Base-by-base conservation (phyloP, 2,888 invertebrate species). In the Brenthis ino region DNA sequence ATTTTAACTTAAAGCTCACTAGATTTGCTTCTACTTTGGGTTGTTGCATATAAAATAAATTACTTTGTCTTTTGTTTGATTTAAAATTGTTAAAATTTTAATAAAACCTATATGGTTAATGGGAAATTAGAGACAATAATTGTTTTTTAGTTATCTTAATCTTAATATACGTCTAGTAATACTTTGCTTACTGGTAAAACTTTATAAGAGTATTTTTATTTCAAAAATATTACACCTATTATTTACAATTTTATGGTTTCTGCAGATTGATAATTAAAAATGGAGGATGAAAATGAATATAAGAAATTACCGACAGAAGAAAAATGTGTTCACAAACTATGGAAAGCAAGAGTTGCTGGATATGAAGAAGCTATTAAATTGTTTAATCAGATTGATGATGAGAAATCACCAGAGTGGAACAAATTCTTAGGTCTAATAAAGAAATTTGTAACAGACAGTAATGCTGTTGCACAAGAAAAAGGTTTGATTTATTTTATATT, bases 381-480 rank as follows among this genome's bases (percentile, higher is more conserved):
- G 16, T 99, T 99, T 87, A 95, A 95, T 74, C 96, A 96, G 82
- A 96, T 97, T 76, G 96, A 96, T 80, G 98, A 98, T 91, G 98
- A 98, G 82, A 99, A 99, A 85, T 97, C 98, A 53, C 95, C 97
- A 0, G 99, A 99, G 85, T 99, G 98, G 95, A 96, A 95, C 78
- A 98, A 98, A 88, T 99, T 96, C 88, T 90, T 97, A 13, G 97
- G 97, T 11, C 92, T 98, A 57, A 95, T 99, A 50, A 98, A 98
- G 85, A 99, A 99, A 88, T 98, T 99, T 94, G 98, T 98, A 0
- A 93, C 95, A 0, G 99, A 99, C 85, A 97, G 96, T 79, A 99
- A 99, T 95, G 99, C 96, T 16, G 95, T 97, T 72, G 98, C 99
- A 1, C 99, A 99, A 85, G 99, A 99, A 83, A 99, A 97, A 93